A percentile compares a stretch with the other conserved stretches of the same genome.
These are phyloP conservation scores for Phenacoccus solenopsis DNA, from an alignment of 1,140 invertebrate species.

Conservation along the genomic window DNA sequence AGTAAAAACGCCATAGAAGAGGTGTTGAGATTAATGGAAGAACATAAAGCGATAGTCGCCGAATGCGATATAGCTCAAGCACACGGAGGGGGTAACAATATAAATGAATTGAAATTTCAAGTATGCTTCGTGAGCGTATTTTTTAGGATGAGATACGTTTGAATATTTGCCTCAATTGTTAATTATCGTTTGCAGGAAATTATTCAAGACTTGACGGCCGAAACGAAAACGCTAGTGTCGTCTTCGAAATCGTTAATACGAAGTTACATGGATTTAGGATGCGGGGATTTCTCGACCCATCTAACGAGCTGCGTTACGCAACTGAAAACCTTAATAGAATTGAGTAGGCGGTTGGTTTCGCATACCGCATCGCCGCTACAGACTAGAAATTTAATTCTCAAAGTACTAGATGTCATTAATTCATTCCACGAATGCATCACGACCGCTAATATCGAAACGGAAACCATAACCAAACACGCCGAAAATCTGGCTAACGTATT, in stretches of 20 bases:
- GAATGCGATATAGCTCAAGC: slow-evolving; percentile 52
- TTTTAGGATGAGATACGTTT: not conserved
- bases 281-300: slow-evolving; percentile 45
- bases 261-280: slow-evolving; percentile 32
- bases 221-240: slow-evolving; percentile 61
- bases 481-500: slow-evolving; percentile 67
- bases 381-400: slow-evolving; percentile 61
- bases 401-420: slow-evolving; percentile 40
- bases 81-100: slow-evolving; percentile 51
- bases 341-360: slow-evolving; percentile 54
- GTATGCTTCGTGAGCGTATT: slow-evolving; percentile 29
- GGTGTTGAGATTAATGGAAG: slow-evolving; percentile 44
- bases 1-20: slow-evolving; percentile 21
- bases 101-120: slow-evolving; percentile 58
- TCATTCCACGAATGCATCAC: slow-evolving; percentile 25
- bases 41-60: slow-evolving; percentile 51
- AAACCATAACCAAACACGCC: slow-evolving; percentile 55
- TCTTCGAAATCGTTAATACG: slow-evolving; percentile 72
- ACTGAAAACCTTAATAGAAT: slow-evolving; percentile 48
- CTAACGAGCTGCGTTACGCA: slow-evolving; percentile 55
- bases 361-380: slow-evolving; percentile 61
- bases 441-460: slow-evolving; percentile 36
- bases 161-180: not conserved
- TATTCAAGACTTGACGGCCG: not conserved
- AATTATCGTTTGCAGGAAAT: not conserved